These are phyloP conservation scores for Enteromius anoplus DNA, from an alignment of 2,797 vertebrate species.

Conservation along the genomic window DNA sequence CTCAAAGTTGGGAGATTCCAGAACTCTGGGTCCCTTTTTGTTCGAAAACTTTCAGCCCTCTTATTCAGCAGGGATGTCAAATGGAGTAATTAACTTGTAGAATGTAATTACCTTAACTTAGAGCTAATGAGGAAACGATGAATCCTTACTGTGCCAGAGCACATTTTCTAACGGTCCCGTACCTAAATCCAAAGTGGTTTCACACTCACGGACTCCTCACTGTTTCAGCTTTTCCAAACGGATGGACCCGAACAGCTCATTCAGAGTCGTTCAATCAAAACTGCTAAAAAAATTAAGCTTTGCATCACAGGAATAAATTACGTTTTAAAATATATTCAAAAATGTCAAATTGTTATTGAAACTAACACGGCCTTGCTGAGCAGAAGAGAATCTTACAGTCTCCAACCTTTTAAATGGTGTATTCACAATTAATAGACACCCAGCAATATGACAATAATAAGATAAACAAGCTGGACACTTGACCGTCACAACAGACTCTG, in stretches of 20 bases:
- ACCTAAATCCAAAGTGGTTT: conserved; percentile 20
- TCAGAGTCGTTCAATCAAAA: background rate
- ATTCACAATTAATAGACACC: background rate
- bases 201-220: background rate
- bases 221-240: background rate
- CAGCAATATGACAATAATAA: background rate
- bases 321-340: background rate
- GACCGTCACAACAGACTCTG: conserved; percentile 13
- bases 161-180: background rate
- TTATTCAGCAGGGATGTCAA: conserved; percentile 10
- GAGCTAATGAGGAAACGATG: conserved; percentile 37
- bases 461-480: conserved; percentile 13
- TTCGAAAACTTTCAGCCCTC: conserved; percentile 13
- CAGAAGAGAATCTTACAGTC: no score
- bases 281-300: background rate
- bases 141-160: conserved; percentile 27
- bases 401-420: background rate
- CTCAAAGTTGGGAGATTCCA: conserved; percentile 2
- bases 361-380: no score
- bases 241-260: background rate
- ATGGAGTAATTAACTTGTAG: conserved; percentile 15
- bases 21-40: conserved; percentile 18
- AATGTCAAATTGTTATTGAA: no score
- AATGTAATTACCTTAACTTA: conserved; percentile 22
- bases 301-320: background rate